These are phyloP conservation scores for Aphelenchoides fujianensis DNA, from an alignment of 1,140 invertebrate genomes.

Conservation along the genomic window DNA sequence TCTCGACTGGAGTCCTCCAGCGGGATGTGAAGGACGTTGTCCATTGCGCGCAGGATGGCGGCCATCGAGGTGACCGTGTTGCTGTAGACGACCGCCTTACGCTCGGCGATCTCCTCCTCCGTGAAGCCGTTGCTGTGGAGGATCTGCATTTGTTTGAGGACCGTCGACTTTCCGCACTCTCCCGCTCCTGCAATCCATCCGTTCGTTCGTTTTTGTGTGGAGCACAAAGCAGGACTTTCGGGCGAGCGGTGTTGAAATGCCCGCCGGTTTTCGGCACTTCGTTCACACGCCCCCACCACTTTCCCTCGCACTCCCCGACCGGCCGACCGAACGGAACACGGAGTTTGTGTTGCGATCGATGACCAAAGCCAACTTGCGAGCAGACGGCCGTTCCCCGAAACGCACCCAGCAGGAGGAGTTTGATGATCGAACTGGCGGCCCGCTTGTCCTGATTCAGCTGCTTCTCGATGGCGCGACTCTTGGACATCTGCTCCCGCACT, in stretches of 20 bases:
- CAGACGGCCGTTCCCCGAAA: too few species aligned
- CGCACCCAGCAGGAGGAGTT: slow-evolving; percentile 45
- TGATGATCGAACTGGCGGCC: slow-evolving; percentile 45
- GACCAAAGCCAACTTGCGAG: too few species aligned
- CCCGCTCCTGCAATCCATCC: slow-evolving; percentile 52
- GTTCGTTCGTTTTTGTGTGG: too few species aligned
- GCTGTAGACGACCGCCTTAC: slow-evolving; percentile 84
- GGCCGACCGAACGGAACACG: too few species aligned
- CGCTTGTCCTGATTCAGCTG: slow-evolving; percentile 46
- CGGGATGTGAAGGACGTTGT: slow-evolving; percentile 74
- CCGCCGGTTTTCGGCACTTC: too few species aligned
- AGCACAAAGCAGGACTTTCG: too few species aligned
- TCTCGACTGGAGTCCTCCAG: slow-evolving; percentile 37
- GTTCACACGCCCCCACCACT: too few species aligned
- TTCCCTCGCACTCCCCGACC: too few species aligned
- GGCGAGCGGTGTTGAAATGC: too few species aligned
- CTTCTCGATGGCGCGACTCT: slow-evolving; percentile 50
- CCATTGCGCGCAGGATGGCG: slow-evolving; percentile 81
- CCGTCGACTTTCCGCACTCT: slow-evolving; percentile 54
- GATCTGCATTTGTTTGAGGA: slow-evolving; percentile 67
- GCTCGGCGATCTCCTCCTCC: slow-evolving; percentile 87
- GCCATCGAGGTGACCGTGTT: slow-evolving; percentile 81
- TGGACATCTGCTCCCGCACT: slow-evolving; percentile 51
- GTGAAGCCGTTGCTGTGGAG: slow-evolving; percentile 91
- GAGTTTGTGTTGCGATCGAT: too few species aligned